A percentile compares a stretch with the other conserved stretches of the same genome.
phyloP scores from a whole-genome alignment of 1,140 invertebrate genomes.

The Caerostris darwini region DNA sequence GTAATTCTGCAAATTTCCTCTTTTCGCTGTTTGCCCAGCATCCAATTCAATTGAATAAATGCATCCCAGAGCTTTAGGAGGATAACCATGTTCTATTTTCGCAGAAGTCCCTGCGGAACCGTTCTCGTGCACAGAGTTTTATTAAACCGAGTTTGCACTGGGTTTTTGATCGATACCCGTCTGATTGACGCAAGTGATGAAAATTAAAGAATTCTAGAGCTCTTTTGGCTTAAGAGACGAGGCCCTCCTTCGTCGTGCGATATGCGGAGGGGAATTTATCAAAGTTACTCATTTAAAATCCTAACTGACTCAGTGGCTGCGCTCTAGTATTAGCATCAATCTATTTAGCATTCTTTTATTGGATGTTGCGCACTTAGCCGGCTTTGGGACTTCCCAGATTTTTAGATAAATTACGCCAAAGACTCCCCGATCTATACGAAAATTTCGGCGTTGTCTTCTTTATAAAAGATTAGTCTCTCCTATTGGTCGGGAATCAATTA shows the following conservation, averaged over 20 bases:
- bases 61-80: slow-evolving; percentile 52
- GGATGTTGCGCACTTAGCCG: slow-evolving; percentile 53
- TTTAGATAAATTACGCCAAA: slow-evolving; percentile 55
- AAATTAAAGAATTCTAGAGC: slow-evolving; percentile 58
- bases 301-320: neutral
- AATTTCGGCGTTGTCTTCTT: slow-evolving; percentile 1
- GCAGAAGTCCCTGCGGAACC: slow-evolving; percentile 1
- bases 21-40: slow-evolving; percentile 33
- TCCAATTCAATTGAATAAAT: slow-evolving; percentile 72
- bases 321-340: slow-evolving; percentile 30
- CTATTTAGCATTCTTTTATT: slow-evolving; percentile 64
- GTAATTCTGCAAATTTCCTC: slow-evolving; percentile 69
- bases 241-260: neutral
- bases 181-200: slow-evolving; percentile 70
- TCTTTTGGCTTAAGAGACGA: neutral
- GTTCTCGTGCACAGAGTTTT: slow-evolving; percentile 14
- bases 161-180: slow-evolving; percentile 45
- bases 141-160: slow-evolving; percentile 49
- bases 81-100: slow-evolving; percentile 61
- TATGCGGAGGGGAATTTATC: slow-evolving; percentile 44
- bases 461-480: neutral
- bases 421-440: neutral
- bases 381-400: slow-evolving; percentile 51
- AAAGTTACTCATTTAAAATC: slow-evolving; percentile 59
- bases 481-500: neutral